phyloP scores from a whole-genome alignment of 2,113 vertebrate genomes.

The Tylochromis polylepis region DNA sequence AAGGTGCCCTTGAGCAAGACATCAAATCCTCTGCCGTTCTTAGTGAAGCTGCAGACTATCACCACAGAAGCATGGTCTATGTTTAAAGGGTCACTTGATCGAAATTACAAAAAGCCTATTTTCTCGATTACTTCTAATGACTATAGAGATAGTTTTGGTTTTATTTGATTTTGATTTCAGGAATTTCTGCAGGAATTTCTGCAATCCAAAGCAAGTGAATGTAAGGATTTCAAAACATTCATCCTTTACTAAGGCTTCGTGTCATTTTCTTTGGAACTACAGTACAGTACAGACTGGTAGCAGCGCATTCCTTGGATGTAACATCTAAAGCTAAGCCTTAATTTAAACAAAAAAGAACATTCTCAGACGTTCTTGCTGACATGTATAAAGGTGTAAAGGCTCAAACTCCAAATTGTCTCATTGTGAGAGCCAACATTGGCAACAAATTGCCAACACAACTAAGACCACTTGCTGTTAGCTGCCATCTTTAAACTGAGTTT shows the following conservation, averaged over 20 bases:
- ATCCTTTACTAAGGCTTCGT: not conserved
- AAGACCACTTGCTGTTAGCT: not conserved
- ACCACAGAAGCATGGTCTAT: not conserved
- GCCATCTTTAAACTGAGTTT: no score
- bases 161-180: not conserved
- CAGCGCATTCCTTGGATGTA: not conserved
- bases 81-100: not conserved
- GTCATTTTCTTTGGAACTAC: not conserved
- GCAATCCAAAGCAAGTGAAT: not conserved
- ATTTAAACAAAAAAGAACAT: not conserved
- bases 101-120: not conserved
- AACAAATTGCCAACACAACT: not conserved
- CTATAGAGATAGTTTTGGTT: not conserved
- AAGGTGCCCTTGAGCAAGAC: constrained; percentile 34
- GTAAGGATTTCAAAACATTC: not conserved
- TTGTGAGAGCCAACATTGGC: not conserved
- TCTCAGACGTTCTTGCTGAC: not conserved
- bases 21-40: not conserved
- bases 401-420: not conserved
- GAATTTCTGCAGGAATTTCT: not conserved
- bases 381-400: not conserved
- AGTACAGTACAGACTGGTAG: not conserved
- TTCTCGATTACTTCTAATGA: not conserved
- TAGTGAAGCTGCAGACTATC: not conserved
- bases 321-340: not conserved